These are phyloP conservation scores for Bothrops jararaca DNA, from an alignment of 2,113 vertebrate genomes.

Conservation along the genomic window DNA sequence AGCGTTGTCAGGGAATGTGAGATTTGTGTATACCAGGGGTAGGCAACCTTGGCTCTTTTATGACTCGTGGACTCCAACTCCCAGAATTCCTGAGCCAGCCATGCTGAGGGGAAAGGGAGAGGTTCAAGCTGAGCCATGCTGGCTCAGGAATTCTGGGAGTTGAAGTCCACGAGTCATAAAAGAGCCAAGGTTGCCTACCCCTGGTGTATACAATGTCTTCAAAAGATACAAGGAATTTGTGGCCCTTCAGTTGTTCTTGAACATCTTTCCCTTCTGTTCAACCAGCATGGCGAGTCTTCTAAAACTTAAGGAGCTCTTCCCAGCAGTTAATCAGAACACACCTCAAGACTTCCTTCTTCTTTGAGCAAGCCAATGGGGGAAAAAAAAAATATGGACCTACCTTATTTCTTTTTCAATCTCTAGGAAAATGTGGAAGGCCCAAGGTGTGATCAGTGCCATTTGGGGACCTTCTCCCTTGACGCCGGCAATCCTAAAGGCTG, in stretches of 20 bases:
- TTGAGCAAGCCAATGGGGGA: neutral
- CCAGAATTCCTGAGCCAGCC: too few relatives aligned
- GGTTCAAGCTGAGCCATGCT: too few relatives aligned
- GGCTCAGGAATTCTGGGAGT: too few relatives aligned
- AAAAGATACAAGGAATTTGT: too few relatives aligned
- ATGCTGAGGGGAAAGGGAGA: too few relatives aligned
- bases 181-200: too few relatives aligned
- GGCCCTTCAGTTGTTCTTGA: neutral
- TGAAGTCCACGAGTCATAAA: too few relatives aligned
- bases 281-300: neutral
- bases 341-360: neutral
- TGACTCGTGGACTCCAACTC: too few relatives aligned
- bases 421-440: slow-evolving; percentile 92
- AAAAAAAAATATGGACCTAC: neutral
- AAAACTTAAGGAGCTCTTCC: too few relatives aligned
- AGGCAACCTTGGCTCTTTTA: too few relatives aligned
- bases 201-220: neutral
- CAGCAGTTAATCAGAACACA: neutral
- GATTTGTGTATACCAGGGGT: neutral
- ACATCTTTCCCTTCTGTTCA: neutral
- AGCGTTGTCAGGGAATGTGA: neutral
- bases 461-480: slow-evolving; percentile 91
- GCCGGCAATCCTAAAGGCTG: slow-evolving; percentile 91
- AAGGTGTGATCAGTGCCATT: slow-evolving; percentile 86
- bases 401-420: neutral